Base-by-base conservation (phyloP, 92 coral and sea anemone genomes). In the Porites rus region DNA sequence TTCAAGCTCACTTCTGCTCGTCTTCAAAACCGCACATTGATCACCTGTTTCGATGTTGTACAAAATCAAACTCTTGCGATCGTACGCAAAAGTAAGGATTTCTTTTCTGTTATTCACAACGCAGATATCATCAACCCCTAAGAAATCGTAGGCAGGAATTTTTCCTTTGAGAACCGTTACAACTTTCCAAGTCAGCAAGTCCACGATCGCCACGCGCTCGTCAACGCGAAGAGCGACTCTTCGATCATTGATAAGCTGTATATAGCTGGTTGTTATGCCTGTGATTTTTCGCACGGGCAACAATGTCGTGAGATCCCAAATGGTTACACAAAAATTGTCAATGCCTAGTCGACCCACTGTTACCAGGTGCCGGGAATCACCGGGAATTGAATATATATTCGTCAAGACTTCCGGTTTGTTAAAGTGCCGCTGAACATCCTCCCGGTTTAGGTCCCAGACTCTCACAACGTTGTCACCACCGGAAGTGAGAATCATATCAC, bases 21-120 rank as follows among this genome's bases (percentile, higher is more conserved):
- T 85, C 43, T 81, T 58, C 43, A 94, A 38, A 71, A 69, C 82
- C 6, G 93, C 93, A 13, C 86, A 81, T 87, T 92, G 88, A 14
- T 90, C 98, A 51, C 98, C 98, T n/a, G 98, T 90, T 61, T 92
- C 96, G 25, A 92, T 75, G 86, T 82, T 83, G 84, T 92, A 94
- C 53, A 90, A 72, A 72, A 72, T 76, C 56, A 94, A 76, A 65
- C 72, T 76, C 85, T 85, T 94, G 51, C 85, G 92, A 68, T 89
- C 91, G 51, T 79, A 31, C 17, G 96, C 86, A 72, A 87, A 92
- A 31, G 93, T 92, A 31, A 94, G 93, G 12, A 94, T 85, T 83
- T 94, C 98, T 59, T 24, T 68, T 24, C 88, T 74, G 43, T 73
- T 86, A 64, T 86, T 90, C 60, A 94, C 89, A 20, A 88, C 82